Percentiles rank a stretch among this genome's conserved stretches.
Conservation (phyloP, 2,888 invertebrate species). For the Latrodectus elegans region DNA sequence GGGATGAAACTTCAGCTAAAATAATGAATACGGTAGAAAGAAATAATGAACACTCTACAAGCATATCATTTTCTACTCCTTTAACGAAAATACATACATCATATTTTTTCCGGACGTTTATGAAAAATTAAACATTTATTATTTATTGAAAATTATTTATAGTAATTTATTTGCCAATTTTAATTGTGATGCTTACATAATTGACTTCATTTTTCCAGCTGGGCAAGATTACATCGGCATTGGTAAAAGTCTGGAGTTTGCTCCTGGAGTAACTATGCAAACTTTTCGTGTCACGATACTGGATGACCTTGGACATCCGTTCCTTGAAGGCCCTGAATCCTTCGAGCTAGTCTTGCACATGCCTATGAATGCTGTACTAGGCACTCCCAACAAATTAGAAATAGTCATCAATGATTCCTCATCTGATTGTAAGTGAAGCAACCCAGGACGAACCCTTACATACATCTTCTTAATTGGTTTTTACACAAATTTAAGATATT, state of each 20-base stretch:
- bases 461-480: too few species aligned
- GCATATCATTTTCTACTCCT: too few species aligned
- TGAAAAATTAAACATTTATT: too few species aligned
- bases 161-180: too few species aligned
- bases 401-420: conserved; percentile 74
- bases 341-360: conserved; percentile 74
- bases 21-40: too few species aligned
- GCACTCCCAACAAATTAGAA: conserved; percentile 73
- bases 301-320: conserved; percentile 74
- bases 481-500: too few species aligned
- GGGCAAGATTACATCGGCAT: conserved; percentile 75
- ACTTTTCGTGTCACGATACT: conserved; percentile 74
- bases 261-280: conserved; percentile 74
- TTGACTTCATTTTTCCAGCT: conserved; percentile 71
- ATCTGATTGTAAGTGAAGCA: conserved; percentile 74
- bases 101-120: too few species aligned
- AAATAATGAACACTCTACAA: too few species aligned
- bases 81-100: too few species aligned
- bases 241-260: conserved; percentile 74
- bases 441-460: too few species aligned
- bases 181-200: background rate
- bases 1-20: too few species aligned
- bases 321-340: conserved; percentile 74
- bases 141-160: too few species aligned
- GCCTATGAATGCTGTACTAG: conserved; percentile 74